Percentiles rank a stretch among this genome's conserved stretches.
Conservation (phyloP, 1,140 invertebrate genomes). For the Drosophila sproati region DNA sequence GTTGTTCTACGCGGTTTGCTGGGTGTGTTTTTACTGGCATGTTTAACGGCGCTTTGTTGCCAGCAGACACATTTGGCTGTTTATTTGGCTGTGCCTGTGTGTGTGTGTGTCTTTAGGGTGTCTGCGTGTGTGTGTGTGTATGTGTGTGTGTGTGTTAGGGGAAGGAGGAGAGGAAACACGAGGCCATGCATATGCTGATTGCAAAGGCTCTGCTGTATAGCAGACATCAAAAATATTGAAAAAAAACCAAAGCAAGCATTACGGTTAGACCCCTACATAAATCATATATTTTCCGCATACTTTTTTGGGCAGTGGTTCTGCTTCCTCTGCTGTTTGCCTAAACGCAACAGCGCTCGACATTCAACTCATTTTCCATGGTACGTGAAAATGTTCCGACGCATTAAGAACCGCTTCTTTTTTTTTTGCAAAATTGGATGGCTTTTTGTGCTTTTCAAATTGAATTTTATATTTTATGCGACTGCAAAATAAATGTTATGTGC, state of each 20-base stretch:
- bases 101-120: background rate
- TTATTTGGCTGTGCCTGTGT: conserved; percentile 10
- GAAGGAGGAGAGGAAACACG: conserved; percentile 26
- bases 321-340: conserved; percentile 12
- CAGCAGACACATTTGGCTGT: conserved; percentile 9
- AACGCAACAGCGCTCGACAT: conserved; percentile 3
- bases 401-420: conserved; percentile 51
- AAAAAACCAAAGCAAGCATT: conserved; percentile 50
- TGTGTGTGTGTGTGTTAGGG: conserved; percentile 36
- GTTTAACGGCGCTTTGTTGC: conserved; percentile 70
- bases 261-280: conserved; percentile 47
- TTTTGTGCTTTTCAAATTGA: conserved; percentile 46
- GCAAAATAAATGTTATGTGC: conserved; percentile 61
- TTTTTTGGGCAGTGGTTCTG: conserved; percentile 8
- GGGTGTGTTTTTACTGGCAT: conserved; percentile 73
- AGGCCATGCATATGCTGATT: conserved; percentile 72
- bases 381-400: conserved; percentile 59
- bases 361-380: conserved; percentile 66
- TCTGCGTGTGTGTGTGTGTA: conserved; percentile 5
- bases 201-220: conserved; percentile 63
- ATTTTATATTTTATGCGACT: conserved; percentile 46
- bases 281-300: conserved; percentile 59
- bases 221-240: conserved; percentile 37
- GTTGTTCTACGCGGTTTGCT: conserved; percentile 32
- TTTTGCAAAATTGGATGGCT: conserved; percentile 26